phyloP scores from a whole-genome alignment of 1,140 invertebrate genomes.

The Kradibia gibbosae region DNA sequence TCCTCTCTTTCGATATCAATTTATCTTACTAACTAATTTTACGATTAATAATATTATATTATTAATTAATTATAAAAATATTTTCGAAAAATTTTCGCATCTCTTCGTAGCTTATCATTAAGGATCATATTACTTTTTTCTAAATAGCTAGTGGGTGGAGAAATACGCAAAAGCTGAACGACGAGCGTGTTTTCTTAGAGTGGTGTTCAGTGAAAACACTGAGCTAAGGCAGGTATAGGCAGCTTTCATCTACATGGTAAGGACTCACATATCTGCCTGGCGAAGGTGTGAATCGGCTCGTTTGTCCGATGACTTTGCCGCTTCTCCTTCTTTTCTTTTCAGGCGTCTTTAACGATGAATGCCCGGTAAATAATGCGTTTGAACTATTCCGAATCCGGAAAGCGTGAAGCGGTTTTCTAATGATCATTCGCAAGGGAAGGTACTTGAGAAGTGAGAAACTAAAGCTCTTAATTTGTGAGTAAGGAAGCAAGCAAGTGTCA shows the following conservation, averaged over 20 bases:
- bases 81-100: too few species aligned
- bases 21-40: too few species aligned
- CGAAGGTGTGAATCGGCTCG: slow-evolving; percentile 57
- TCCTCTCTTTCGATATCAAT: too few species aligned
- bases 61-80: too few species aligned
- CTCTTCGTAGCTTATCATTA: too few species aligned
- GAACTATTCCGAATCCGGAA: slow-evolving; percentile 46
- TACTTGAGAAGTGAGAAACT: slow-evolving; percentile 51
- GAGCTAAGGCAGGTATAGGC: neutral
- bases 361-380: slow-evolving; percentile 29
- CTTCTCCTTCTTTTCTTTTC: neutral
- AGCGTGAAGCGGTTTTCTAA: slow-evolving; percentile 47
- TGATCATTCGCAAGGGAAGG: neutral
- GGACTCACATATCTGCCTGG: neutral
- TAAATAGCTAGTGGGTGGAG: neutral
- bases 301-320: slow-evolving; percentile 50
- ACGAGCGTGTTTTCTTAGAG: too few species aligned
- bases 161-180: neutral
- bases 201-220: slow-evolving; percentile 1
- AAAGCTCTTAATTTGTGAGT: slow-evolving; percentile 61
- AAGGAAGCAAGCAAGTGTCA: slow-evolving; percentile 15
- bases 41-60: too few species aligned
- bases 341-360: slow-evolving; percentile 9
- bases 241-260: neutral
- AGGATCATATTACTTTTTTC: neutral